phyloP scores from a whole-genome alignment of 1,140 invertebrate species.

The Cheumatopsyche charites region DNA sequence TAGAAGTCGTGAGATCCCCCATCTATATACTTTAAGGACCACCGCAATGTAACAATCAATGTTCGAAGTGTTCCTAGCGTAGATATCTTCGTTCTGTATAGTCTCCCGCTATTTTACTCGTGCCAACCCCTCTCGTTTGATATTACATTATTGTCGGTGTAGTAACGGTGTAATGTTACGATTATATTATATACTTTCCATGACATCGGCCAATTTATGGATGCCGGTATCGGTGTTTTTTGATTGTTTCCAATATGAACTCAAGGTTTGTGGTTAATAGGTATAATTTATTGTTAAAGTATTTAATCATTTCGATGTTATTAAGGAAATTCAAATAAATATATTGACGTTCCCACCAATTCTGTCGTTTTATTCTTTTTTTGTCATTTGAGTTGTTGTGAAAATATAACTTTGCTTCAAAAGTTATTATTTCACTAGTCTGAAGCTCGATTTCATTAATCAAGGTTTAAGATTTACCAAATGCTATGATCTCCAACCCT shows the following conservation, averaged over 20 bases:
- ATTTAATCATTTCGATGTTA: slow-evolving; percentile 45
- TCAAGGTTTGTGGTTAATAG: slow-evolving; percentile 43
- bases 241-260: slow-evolving; percentile 40
- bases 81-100: slow-evolving; percentile 8
- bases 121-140: slow-evolving; percentile 18
- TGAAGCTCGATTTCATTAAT: no score
- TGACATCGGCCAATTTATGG: slow-evolving; percentile 17
- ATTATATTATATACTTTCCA: slow-evolving; percentile 32
- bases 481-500: no score
- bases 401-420: no score
- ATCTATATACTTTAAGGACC: slow-evolving; percentile 13
- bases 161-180: slow-evolving; percentile 7
- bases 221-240: slow-evolving; percentile 20
- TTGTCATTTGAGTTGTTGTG: no score
- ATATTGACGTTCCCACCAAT: slow-evolving; percentile 44
- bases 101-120: neutral
- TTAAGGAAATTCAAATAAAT: slow-evolving; percentile 40
- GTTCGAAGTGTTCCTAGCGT: slow-evolving; percentile 25
- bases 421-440: no score
- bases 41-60: slow-evolving; percentile 29
- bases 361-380: slow-evolving; percentile 13
- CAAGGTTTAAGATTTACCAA: no score
- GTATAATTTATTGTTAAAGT: slow-evolving; percentile 43
- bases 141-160: slow-evolving; percentile 38
- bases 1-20: slow-evolving; percentile 12